These are phyloP conservation scores for Ormyrus labotus DNA, from an alignment of 2,888 invertebrate genomes.

Conservation along the genomic window DNA sequence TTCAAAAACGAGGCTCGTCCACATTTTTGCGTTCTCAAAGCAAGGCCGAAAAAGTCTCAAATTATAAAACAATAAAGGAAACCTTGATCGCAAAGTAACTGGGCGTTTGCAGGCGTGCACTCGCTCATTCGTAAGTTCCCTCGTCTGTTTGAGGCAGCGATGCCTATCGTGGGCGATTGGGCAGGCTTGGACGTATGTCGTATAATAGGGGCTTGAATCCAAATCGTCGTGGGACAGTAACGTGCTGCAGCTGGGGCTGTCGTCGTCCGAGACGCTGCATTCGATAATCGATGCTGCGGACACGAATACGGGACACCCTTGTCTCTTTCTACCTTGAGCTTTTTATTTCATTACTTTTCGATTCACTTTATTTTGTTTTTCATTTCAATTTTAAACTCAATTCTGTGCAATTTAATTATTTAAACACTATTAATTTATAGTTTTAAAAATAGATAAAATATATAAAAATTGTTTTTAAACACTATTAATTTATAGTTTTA, in stretches of 20 bases:
- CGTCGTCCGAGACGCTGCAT: conserved; percentile 65
- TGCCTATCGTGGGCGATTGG: conserved; percentile 70
- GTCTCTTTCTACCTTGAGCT: conserved; percentile 19
- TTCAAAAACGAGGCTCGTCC: too few species aligned
- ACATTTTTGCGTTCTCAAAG: too few species aligned
- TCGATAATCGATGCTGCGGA: conserved; percentile 66
- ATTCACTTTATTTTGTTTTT: neutral
- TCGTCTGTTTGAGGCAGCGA: conserved; percentile 69
- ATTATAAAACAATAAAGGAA: conserved; percentile 41
- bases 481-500: neutral
- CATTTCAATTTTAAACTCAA: neutral
- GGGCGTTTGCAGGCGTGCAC: conserved; percentile 45
- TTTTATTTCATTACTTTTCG: neutral
- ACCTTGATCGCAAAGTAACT: conserved; percentile 58
- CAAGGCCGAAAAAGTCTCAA: neutral
- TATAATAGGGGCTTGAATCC: conserved; percentile 10
- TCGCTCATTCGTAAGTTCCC: conserved; percentile 69
- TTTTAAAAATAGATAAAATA: neutral
- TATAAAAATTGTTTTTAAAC: neutral
- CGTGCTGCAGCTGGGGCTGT: conserved; percentile 36
- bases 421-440: neutral
- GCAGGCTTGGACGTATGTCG: conserved; percentile 66
- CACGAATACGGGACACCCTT: conserved; percentile 21
- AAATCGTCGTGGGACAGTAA: conserved; percentile 25
- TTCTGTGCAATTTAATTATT: neutral